Evolutionary conservation across 2,113 vertebrate genomes (phyloP).

Genomic region (Epinephelus cyanopodus): DNA sequence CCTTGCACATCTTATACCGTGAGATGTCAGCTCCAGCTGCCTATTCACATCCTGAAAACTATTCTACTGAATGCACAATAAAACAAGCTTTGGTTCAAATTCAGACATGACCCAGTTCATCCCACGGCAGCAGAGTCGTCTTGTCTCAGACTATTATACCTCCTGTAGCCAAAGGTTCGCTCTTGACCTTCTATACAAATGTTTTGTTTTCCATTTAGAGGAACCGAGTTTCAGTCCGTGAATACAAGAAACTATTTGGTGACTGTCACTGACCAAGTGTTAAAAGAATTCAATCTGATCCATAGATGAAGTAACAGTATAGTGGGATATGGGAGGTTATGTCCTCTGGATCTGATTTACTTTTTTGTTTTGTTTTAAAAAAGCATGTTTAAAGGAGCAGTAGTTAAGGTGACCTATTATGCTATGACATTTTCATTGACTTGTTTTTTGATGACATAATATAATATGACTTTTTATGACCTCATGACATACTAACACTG

Average conservation of each 20-base stretch:
- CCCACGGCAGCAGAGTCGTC: constrained; percentile 11
- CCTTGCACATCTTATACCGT: constrained; percentile 20
- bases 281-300: background rate
- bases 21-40: constrained; percentile 49
- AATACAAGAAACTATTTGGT: background rate
- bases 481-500: too few species aligned
- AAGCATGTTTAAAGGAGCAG: too few species aligned
- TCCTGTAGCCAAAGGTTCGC: constrained; percentile 15
- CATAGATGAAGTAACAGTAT: background rate
- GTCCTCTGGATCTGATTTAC: background rate
- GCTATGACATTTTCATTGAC: too few species aligned
- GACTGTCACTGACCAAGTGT: background rate
- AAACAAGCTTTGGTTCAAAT: constrained; percentile 56
- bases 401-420: too few species aligned
- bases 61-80: constrained; percentile 61
- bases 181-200: constrained; percentile 38
- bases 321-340: background rate
- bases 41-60: constrained; percentile 18
- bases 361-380: background rate
- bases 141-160: constrained; percentile 50
- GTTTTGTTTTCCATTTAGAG: constrained; percentile 30
- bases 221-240: background rate
- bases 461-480: too few species aligned
- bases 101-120: constrained; percentile 53
- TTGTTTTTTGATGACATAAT: too few species aligned